A percentile compares a stretch with the other conserved stretches of the same genome.
phyloP scores from a whole-genome alignment of 2,797 vertebrate species.

The Clarias platycephalus region DNA sequence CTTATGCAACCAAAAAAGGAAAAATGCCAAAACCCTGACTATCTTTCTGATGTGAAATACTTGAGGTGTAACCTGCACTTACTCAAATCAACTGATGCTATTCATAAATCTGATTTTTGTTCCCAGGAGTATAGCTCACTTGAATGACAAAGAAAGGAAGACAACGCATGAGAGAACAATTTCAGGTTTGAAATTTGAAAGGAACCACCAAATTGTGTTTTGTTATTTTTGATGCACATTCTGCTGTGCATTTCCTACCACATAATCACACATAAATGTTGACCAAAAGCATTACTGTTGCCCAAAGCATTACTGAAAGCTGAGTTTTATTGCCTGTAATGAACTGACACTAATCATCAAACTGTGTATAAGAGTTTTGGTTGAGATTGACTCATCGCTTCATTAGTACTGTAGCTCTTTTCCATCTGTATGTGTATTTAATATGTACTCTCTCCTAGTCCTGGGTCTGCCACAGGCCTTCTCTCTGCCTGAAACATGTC shows the following conservation, averaged over 20 bases:
- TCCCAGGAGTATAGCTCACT: not conserved
- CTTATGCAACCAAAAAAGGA: not conserved
- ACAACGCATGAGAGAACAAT: not conserved
- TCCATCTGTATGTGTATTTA: not conserved
- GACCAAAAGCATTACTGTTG: not conserved
- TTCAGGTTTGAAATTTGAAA: not conserved
- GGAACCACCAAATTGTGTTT: not conserved
- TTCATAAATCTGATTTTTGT: not conserved
- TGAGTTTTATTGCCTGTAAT: not conserved
- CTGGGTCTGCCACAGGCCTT: too few species aligned
- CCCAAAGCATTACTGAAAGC: not conserved
- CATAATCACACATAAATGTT: not conserved
- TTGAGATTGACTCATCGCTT: not conserved
- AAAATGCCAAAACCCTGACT: slow-evolving; percentile 5
- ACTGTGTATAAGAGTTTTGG: not conserved
- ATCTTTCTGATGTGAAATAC: not conserved
- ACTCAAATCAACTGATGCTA: not conserved
- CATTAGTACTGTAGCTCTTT: not conserved
- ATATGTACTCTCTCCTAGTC: too few species aligned
- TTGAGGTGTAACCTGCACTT: not conserved
- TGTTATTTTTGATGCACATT: not conserved
- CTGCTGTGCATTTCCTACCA: not conserved
- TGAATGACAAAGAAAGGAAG: not conserved
- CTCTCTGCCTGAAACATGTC: too few species aligned
- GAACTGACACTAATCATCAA: not conserved